Base-by-base conservation (phyloP, 2,113 vertebrate species). In the Nothoprocta pentlandii region DNA sequence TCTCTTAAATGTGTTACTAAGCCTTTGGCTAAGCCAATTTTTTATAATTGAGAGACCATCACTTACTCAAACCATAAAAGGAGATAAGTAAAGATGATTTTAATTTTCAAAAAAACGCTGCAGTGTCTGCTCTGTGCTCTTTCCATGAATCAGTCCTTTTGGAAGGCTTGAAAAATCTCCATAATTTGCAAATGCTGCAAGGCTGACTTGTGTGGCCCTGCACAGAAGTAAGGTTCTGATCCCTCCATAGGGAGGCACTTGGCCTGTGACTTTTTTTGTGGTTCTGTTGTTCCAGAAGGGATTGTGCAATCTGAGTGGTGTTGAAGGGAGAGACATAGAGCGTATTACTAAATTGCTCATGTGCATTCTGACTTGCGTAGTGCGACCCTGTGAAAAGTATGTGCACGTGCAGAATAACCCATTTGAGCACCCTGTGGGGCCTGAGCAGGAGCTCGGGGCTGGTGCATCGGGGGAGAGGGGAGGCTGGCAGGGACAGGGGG, bases 131-230 rank as follows among this genome's bases (percentile, higher is more conserved):
- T 66, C 23, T 76, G 68, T 70, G 49, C 28, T 64, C 4, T 23
- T 84, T 69, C 49, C 15, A 28, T 32, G 42, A 76, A 59, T 47
- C 39, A 20, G n/a, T 61, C 75, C 4, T 47, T 69, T 64, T 42
- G 49, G 28, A 84, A 84, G 59, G 10, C 68, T 59, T 80, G 25
- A 42, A 36, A 39, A 10, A 7, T 47, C 25, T 49, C 54, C 0
- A 0, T 36, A 13, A 10, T 4, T 12, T 2, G 36, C 0, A 0
- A 42, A 19, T 16, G 11, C 44, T 69, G 21, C 1, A 1, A 70
- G 25, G 5, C 63, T 90, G 34, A 4, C 32, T 76, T 10, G 17
- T 46, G 85, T 46, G 75, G 51, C 69, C 36, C 68, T 42, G 2
- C 10, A 15, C n/a, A 61, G 46, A 41, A 85, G 23, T 15, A 39